These are phyloP conservation scores for Lasioglossum calceatum DNA, from an alignment of 2,888 invertebrate genomes.

Conservation along the genomic window DNA sequence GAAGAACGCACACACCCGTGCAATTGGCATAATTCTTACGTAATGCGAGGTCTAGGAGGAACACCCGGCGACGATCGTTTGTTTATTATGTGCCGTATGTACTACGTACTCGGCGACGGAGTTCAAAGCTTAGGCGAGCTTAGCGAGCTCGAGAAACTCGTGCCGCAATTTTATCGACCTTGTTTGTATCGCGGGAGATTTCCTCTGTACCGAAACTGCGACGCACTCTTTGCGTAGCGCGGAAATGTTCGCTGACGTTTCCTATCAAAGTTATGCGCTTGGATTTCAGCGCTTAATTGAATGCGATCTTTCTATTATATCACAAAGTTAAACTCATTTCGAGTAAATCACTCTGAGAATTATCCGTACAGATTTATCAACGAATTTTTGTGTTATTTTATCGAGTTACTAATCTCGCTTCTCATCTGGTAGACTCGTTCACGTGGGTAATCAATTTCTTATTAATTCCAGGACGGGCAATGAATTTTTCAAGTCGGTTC, in stretches of 20 bases:
- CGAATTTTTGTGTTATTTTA: not conserved
- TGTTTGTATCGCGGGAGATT: slow-evolving; percentile 12
- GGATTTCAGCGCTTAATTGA: not conserved
- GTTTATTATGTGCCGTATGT: not conserved
- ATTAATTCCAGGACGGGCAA: not conserved
- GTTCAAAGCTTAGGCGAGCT: not conserved
- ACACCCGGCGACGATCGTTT: slow-evolving; percentile 9
- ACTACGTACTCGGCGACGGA: not conserved
- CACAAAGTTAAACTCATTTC: not conserved
- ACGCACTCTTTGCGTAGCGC: slow-evolving; percentile 18
- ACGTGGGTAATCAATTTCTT: not conserved
- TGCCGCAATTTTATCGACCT: slow-evolving; percentile 1
- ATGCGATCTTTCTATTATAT: not conserved
- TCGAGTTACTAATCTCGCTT: not conserved
- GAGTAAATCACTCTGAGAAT: not conserved
- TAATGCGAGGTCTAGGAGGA: slow-evolving; percentile 21
- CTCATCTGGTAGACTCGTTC: not conserved
- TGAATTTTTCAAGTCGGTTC: not conserved
- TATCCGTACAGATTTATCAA: not conserved
- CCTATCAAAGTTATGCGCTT: not conserved
- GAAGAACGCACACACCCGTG: slow-evolving; percentile 12
- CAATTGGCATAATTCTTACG: slow-evolving; percentile 48
- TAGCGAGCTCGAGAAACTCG: not conserved
- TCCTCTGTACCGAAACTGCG: not conserved
- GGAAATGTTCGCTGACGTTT: not conserved